Base-by-base conservation (phyloP, 2,888 invertebrate genomes). In the Acholoe squamosa region DNA sequence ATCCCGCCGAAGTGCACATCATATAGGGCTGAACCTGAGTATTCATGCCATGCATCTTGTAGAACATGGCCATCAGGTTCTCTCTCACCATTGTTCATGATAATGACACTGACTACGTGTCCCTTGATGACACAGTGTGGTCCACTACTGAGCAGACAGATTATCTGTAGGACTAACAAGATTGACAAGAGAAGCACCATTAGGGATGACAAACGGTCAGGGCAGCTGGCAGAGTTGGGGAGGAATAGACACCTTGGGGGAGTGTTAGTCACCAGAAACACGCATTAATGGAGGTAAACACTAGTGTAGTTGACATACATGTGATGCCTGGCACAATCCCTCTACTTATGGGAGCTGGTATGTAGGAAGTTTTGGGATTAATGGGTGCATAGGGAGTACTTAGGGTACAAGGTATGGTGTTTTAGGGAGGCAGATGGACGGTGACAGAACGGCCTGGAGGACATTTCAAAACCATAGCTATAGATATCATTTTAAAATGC, bases 151-250 rank as follows among this genome's bases (percentile, higher is more conserved):
- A 12, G 22, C 14, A 67, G n/a, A 16, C 12, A 25, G 67, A 67
- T 67, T 67, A 67, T 67, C 67, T 67, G 67, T 22, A 67, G n/a
- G 67, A 25, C 67, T n/a, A 7, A 19, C 14, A 19, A n/a, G 67
- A 67, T 67, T 67, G 67, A 67, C 67, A 67, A 67, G 67, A 67
- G n/a, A 67, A n/a, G 67, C n/a, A 25, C 67, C 67, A 67, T 67
- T 67, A 67, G 67, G 67, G 22, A 25, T 67, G 5, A 22, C 67
- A 67, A 67, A 25, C n/a, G 67, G n/a, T 67, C 67, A n/a, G 67
- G 7, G n/a, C n/a, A 25, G 54, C 54, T 54, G n/a, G 67, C 22
- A n/a, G 67, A 16, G n/a, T 10, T 10, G 54, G 54, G 67, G 67
- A 25, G n/a, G n/a, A 67, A 7, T 7, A 16, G 67, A 12, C n/a